These are phyloP conservation scores for Cuculus canorus DNA, from an alignment of 2,797 vertebrate species.

Conservation along the genomic window DNA sequence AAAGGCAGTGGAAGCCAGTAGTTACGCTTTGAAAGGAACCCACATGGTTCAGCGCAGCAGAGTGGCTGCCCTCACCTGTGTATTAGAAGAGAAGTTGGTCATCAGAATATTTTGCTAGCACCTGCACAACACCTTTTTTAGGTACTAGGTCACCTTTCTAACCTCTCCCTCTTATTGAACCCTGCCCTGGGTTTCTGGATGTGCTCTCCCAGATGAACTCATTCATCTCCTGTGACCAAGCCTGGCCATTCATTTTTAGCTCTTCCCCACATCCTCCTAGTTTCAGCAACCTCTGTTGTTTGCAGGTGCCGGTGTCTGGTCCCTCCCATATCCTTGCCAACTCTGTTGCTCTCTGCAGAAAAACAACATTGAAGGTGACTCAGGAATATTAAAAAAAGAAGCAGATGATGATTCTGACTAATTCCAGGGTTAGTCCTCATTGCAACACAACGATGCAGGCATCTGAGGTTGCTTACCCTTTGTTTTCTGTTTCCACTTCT, in stretches of 20 bases:
- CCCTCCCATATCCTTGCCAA: neutral
- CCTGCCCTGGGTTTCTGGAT: neutral
- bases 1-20: neutral
- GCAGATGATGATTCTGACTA: neutral
- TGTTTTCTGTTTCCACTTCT: neutral
- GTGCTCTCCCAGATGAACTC: neutral
- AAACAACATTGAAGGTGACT: neutral
- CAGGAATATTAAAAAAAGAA: neutral
- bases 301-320: neutral
- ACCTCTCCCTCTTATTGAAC: neutral
- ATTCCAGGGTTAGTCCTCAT: neutral
- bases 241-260: neutral
- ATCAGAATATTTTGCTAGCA: neutral
- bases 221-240: neutral
- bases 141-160: neutral
- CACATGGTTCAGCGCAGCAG: neutral
- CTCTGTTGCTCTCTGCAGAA: neutral
- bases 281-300: neutral
- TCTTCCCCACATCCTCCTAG: neutral
- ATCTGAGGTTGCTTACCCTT: neutral
- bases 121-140: neutral
- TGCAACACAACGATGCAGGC: neutral
- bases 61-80: neutral
- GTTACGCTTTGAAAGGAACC: neutral
- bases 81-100: neutral